These are phyloP conservation scores for Acrossocheilus wenchowensis DNA, from an alignment of 2,797 vertebrate genomes.

Conservation along the genomic window DNA sequence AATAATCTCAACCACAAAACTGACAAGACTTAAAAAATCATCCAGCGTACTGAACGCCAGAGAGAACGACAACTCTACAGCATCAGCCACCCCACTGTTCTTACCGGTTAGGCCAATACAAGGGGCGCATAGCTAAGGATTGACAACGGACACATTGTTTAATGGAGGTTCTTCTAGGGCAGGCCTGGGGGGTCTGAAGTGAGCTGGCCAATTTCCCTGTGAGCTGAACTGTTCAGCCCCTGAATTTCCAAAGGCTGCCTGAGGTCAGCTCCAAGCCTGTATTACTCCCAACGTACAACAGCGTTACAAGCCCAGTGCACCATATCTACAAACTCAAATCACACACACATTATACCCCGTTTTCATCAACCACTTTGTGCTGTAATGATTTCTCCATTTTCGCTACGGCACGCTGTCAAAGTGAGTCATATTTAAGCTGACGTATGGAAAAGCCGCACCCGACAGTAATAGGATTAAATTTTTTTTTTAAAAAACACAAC, in stretches of 20 bases:
- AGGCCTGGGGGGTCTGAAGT: conserved; percentile 32
- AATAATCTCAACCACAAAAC: conserved; percentile 48
- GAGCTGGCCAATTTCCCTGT: conserved; percentile 61
- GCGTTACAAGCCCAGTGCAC: not conserved
- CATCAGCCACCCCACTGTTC: conserved; percentile 8
- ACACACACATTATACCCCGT: not conserved
- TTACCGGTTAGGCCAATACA: conserved; percentile 44
- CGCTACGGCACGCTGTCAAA: conserved; percentile 30
- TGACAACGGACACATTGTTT: conserved; percentile 60
- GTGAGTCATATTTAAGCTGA: conserved; percentile 48
- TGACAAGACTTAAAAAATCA: conserved; percentile 45
- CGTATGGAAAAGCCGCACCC: conserved; percentile 28
- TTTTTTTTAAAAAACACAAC: conserved; percentile 10
- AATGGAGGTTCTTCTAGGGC: conserved; percentile 61
- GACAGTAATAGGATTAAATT: conserved; percentile 37
- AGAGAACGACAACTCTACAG: conserved; percentile 26
- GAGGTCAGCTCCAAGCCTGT: conserved; percentile 44
- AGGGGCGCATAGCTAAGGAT: conserved; percentile 27
- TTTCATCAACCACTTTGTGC: conserved; percentile 26
- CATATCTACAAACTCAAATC: conserved; percentile 16
- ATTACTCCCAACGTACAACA: conserved; percentile 36
- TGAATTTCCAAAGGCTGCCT: conserved; percentile 49
- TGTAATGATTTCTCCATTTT: conserved; percentile 32
- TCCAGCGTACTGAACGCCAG: conserved; percentile 6
- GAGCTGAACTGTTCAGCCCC: conserved; percentile 57